Base-by-base conservation (phyloP, 2,113 vertebrate species). In the Xyrauchen texanus region DNA sequence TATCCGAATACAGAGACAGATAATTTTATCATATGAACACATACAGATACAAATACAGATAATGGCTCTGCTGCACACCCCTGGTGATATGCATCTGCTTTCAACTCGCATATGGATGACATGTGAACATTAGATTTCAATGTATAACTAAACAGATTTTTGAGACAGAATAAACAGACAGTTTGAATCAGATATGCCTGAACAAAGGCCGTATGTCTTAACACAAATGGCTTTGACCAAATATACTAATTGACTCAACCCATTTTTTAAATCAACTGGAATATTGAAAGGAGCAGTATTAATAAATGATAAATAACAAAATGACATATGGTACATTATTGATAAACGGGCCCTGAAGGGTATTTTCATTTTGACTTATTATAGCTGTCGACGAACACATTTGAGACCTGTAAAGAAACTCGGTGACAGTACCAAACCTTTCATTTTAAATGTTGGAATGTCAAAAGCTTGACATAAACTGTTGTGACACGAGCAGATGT, bases 401-500 rank as follows among this genome's bases (percentile, higher is more conserved):
- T 58, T 8, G n/a, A 70, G 68, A 44, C 52, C 68, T 57, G 4
- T n/a, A n/a, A 71, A 10, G 16, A 63, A 64, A 13, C 6, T 76
- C 10, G 8, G 10, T 10, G 45, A 46, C 55, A 47, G 55, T 11
- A 61, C 9, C 55, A 72, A 42, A 72, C 55, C 70, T 72, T 61
- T 45, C 44, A 72, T 72, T 72, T 61, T 15, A 15, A 46, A 71
- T 10, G 16, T 6, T 49, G 13, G 5, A 74, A 62, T 34, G 60
- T 4, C 51, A 4, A 66, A 66, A 74, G 42, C 46, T 15, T 64
- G 42, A 57, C 58, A 79, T 53, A 49, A 11, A 42, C 57, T 63
- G 46, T 75, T 63, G 46, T 75, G 70, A 72, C 70, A 72, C 47
- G 70, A 60, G 70, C 70, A 62, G 72, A 63, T 75, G 52, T 5